A percentile compares a stretch with the other conserved stretches of the same genome.
phyloP scores from a whole-genome alignment of 2,113 vertebrate genomes.

The Aramus guarauna region DNA sequence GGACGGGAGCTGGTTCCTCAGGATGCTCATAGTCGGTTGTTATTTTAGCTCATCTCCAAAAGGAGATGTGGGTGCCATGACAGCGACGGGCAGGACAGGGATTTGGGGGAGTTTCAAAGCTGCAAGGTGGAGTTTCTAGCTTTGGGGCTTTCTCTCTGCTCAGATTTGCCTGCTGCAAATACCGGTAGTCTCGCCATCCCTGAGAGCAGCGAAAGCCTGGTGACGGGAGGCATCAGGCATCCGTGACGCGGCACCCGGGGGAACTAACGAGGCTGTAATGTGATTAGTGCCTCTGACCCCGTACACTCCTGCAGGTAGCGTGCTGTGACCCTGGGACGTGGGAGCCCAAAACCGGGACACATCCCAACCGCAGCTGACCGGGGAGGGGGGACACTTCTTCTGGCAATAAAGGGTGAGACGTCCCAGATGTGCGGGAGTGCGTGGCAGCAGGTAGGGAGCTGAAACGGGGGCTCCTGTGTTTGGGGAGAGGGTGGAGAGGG shows the following conservation, averaged over 20 bases:
- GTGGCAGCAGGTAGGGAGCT: background rate
- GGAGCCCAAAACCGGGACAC: background rate
- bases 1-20: background rate
- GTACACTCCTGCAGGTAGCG: fast-evolving
- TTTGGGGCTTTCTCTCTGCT: background rate
- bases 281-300: background rate
- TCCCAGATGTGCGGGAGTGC: background rate
- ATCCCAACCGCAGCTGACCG: fast-evolving
- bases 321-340: background rate
- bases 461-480: background rate
- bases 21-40: background rate
- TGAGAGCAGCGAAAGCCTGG: background rate
- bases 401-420: background rate
- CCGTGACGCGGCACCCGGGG: background rate
- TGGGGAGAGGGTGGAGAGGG: background rate
- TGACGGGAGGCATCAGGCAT: background rate
- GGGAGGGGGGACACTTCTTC: background rate
- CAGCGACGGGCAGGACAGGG: background rate
- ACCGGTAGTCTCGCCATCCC: fast-evolving
- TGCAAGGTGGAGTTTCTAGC: background rate
- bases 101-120: background rate
- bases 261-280: background rate
- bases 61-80: background rate
- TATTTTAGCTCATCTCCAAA: background rate
- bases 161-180: background rate